A percentile compares a stretch with the other conserved stretches of the same genome.
Conservation (phyloP, 1,140 invertebrate genomes). For the Ooceraea biroi region DNA sequence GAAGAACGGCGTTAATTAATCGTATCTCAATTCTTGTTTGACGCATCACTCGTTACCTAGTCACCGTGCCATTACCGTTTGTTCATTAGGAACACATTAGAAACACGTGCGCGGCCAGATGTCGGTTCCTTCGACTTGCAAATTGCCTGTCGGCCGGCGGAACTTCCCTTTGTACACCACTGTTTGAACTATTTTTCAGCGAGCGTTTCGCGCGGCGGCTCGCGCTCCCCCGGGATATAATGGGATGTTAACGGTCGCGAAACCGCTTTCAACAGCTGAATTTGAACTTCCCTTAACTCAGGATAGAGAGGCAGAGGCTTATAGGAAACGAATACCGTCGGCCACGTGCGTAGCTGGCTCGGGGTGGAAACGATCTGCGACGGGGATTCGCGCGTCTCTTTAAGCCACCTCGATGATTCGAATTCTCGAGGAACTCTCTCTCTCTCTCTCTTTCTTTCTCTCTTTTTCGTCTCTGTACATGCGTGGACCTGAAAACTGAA, state of each 20-base stretch:
- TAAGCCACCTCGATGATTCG: slow-evolving; percentile 20
- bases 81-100: neutral
- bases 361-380: slow-evolving; percentile 28
- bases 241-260: slow-evolving; percentile 5
- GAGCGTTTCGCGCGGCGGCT: no score
- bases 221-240: neutral
- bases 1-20: slow-evolving; percentile 18
- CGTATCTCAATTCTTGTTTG: slow-evolving; percentile 1
- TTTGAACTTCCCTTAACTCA: slow-evolving; percentile 13
- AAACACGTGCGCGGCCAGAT: neutral
- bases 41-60: neutral
- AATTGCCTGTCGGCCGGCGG: slow-evolving; percentile 4
- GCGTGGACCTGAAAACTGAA: slow-evolving; percentile 26
- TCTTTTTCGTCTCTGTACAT: neutral
- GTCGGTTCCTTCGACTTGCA: slow-evolving; percentile 41
- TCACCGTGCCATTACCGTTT: slow-evolving; percentile 16
- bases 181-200: slow-evolving; percentile 11
- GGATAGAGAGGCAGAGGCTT: slow-evolving; percentile 8
- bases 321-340: neutral
- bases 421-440: slow-evolving; percentile 12
- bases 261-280: neutral
- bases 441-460: no score
- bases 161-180: slow-evolving; percentile 14
- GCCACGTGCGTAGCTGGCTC: neutral
- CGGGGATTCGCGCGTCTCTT: slow-evolving; percentile 30